A percentile compares a stretch with the other conserved stretches of the same genome.
Evolutionary conservation across 2,113 vertebrate genomes (phyloP).

Genomic region (Acrocephalus arundinaceus): DNA sequence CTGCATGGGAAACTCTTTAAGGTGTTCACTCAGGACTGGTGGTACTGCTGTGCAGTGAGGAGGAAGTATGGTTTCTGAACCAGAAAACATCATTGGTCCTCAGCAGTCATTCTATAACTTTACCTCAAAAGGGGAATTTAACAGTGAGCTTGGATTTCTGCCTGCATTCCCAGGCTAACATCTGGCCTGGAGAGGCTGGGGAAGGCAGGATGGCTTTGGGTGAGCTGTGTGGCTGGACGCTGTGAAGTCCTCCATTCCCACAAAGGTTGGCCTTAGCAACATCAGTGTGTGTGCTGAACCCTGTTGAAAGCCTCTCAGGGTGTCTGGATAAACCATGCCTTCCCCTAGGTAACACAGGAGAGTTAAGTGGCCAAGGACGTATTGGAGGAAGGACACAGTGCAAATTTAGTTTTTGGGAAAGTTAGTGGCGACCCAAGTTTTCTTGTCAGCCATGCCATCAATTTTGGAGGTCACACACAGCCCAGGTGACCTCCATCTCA

Average conservation of each 20-base stretch:
- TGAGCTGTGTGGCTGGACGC: not conserved
- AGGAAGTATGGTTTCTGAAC: not conserved
- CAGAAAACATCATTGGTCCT: not conserved
- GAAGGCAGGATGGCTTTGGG: not conserved
- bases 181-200: not conserved
- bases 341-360: rapidly evolving
- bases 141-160: not conserved
- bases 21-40: rapidly evolving
- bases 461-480: not conserved
- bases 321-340: not conserved
- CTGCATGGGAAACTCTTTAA: not conserved
- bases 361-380: not conserved
- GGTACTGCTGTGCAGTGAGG: rapidly evolving
- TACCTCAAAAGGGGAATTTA: not conserved
- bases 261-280: not conserved
- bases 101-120: not conserved
- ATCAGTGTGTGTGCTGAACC: not conserved
- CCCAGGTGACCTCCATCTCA: not conserved
- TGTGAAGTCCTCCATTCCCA: not conserved
- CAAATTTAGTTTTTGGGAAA: not conserved
- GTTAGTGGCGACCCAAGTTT: not conserved
- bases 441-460: not conserved
- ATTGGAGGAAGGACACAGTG: not conserved
- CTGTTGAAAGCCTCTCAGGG: not conserved
- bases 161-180: not conserved